Conservation (phyloP, 2,888 invertebrate genomes). For the Megaustenia siamemsis region DNA sequence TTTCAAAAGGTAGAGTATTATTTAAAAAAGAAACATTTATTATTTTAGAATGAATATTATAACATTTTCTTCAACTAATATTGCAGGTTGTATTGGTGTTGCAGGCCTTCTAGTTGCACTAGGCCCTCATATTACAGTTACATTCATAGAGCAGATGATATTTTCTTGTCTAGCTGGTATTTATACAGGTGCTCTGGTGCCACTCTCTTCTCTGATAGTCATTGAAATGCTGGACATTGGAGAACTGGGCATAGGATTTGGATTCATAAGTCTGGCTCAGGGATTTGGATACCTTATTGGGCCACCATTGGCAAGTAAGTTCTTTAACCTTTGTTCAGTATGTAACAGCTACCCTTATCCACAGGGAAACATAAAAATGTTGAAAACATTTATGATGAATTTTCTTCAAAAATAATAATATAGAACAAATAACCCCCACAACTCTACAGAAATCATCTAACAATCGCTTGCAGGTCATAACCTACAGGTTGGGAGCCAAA, state of each 20-base stretch:
- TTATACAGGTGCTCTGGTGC: conserved; percentile 45
- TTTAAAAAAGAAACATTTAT: too few relatives aligned
- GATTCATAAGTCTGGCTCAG: conserved; percentile 36
- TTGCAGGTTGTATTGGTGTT: conserved; percentile 45
- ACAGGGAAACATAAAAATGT: too few relatives aligned
- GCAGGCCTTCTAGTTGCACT: conserved; percentile 32
- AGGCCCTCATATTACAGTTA: conserved; percentile 33
- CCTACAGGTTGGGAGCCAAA: too few relatives aligned
- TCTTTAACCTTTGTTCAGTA: neutral
- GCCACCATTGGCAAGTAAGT: conserved; percentile 31
- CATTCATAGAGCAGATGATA: conserved; percentile 27
- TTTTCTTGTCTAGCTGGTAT: conserved; percentile 43
- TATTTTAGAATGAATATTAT: too few relatives aligned
- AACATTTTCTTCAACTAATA: too few relatives aligned
- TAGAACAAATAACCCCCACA: too few relatives aligned
- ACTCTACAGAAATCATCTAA: too few relatives aligned
- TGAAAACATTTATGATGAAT: too few relatives aligned
- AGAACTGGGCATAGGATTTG: conserved; percentile 43
- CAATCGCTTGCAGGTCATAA: too few relatives aligned
- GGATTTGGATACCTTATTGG: conserved; percentile 18
- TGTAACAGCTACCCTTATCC: too few relatives aligned
- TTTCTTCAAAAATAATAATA: too few relatives aligned
- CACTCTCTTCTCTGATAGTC: conserved; percentile 42
- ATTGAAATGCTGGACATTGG: conserved; percentile 47
- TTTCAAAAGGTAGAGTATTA: too few relatives aligned